Percentiles rank a stretch among this genome's conserved stretches.
phyloP scores from a whole-genome alignment of 2,888 invertebrate genomes.

The Pseudoips prasinana region DNA sequence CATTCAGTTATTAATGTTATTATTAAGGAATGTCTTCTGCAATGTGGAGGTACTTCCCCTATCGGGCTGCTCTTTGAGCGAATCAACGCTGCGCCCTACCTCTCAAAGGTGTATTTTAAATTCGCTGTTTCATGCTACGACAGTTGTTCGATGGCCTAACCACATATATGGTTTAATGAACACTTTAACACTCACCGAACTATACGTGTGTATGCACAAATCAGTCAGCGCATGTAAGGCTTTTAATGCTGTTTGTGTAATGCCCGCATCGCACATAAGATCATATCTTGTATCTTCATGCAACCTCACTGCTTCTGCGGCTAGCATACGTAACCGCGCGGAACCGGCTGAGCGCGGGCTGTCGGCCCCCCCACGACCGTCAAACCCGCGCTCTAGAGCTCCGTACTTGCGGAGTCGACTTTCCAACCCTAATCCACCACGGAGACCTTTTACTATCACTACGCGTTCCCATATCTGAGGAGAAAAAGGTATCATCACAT shows the following conservation, averaged over 20 bases:
- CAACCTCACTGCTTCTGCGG: constrained; percentile 85
- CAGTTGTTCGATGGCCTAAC: too few species aligned
- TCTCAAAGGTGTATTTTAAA: too few species aligned
- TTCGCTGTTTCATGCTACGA: too few species aligned
- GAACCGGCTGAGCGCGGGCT: constrained; percentile 73
- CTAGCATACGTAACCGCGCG: constrained; percentile 72
- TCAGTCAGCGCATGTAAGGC: constrained; percentile 60
- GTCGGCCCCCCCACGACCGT: constrained; percentile 83
- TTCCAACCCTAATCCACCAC: constrained; percentile 78
- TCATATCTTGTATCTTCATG: constrained; percentile 81
- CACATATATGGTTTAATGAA: too few species aligned
- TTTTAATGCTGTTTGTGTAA: constrained; percentile 54
- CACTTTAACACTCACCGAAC: constrained; percentile 56
- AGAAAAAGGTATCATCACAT: constrained; percentile 3
- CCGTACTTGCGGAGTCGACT: constrained; percentile 85
- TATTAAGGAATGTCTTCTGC: too few species aligned
- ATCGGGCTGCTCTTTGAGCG: too few species aligned
- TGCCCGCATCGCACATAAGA: constrained; percentile 65
- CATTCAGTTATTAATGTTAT: too few species aligned
- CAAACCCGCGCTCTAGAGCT: constrained; percentile 82
- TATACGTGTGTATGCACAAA: constrained; percentile 62
- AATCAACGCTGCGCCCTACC: too few species aligned
- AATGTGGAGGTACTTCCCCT: too few species aligned
- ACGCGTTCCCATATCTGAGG: constrained; percentile 86
- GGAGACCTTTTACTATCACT: constrained; percentile 51